Percentiles rank a stretch among this genome's conserved stretches.
phyloP scores from a whole-genome alignment of 2,113 vertebrate species.

The Bufo bufo region DNA sequence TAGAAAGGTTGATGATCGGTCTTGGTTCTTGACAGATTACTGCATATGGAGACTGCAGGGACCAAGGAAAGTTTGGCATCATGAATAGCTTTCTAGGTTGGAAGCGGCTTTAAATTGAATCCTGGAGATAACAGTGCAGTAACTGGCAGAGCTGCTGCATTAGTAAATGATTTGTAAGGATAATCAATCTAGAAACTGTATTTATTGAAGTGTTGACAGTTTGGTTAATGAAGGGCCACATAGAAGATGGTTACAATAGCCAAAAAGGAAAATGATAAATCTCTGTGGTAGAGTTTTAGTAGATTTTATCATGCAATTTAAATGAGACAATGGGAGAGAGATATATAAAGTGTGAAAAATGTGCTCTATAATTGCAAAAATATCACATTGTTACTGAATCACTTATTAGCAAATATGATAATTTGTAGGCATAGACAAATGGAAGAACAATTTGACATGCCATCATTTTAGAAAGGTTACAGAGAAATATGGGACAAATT shows the following conservation, averaged over 20 bases:
- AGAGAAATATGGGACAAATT: not conserved
- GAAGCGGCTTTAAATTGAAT: slow-evolving; percentile 13
- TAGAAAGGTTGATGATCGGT: not conserved
- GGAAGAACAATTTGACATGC: not conserved
- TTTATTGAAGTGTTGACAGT: slow-evolving; percentile 38
- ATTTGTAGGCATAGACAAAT: slow-evolving; percentile 25
- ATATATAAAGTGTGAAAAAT: slow-evolving; percentile 26
- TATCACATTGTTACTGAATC: slow-evolving; percentile 7
- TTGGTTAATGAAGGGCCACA: slow-evolving; percentile 22
- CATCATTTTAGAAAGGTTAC: slow-evolving; percentile 5
- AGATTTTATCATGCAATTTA: slow-evolving; percentile 1
- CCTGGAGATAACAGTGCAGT: not conserved
- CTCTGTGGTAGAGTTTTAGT: slow-evolving; percentile 8
- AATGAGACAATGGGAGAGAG: not conserved
- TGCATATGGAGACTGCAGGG: not conserved
- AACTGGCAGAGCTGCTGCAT: slow-evolving; percentile 10
- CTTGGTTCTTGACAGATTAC: not conserved
- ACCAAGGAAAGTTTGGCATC: not conserved
- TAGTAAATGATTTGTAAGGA: slow-evolving; percentile 38
- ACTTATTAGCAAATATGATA: slow-evolving; percentile 27
- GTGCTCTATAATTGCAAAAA: slow-evolving; percentile 3
- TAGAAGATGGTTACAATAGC: slow-evolving; percentile 19
- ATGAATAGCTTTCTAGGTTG: not conserved
- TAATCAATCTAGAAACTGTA: slow-evolving; percentile 27
- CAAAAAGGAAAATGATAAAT: slow-evolving; percentile 25